Conservation (phyloP, 2,888 invertebrate genomes). For the Holacanthella duospinosa region DNA sequence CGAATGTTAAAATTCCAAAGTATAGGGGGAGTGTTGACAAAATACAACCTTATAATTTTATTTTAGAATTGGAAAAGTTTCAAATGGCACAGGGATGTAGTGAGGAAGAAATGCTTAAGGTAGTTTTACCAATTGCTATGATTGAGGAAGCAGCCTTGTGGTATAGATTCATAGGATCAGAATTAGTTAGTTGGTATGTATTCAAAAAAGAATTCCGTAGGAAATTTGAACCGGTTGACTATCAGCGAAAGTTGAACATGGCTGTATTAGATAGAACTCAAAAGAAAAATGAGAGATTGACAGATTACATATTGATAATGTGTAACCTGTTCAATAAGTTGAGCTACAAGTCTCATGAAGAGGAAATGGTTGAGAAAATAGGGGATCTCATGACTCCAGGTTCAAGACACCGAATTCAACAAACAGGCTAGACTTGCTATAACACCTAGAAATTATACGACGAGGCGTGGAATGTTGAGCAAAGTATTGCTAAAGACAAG, state of each 20-base stretch:
- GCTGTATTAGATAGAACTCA: background rate
- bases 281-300: background rate
- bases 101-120: background rate
- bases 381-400: background rate
- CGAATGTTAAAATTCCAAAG: background rate
- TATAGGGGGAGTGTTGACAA: background rate
- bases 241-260: background rate
- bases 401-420: background rate
- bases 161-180: background rate
- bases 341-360: background rate
- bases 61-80: background rate
- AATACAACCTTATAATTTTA: background rate
- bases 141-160: background rate
- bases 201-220: background rate
- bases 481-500: background rate
- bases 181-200: background rate
- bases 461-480: background rate
- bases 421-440: background rate
- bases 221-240: background rate
- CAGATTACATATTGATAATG: background rate
- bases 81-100: background rate
- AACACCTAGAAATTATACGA: background rate
- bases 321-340: background rate
- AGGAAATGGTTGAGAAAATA: background rate
- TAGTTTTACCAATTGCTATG: background rate